Conservation (phyloP, 2,113 vertebrate genomes). For the Clinocottus analis region DNA sequence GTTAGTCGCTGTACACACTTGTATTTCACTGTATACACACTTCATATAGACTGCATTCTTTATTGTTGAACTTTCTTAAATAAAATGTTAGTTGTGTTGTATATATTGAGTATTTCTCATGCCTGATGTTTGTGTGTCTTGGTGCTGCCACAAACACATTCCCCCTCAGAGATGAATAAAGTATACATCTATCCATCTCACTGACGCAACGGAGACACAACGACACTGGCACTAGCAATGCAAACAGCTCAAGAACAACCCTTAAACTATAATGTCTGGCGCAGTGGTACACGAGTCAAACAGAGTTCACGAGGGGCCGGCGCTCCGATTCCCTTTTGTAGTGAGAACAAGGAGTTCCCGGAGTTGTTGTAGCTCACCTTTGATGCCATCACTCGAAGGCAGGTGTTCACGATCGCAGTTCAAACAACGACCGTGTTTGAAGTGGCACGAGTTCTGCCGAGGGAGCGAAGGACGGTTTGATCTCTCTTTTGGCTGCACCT, state of each 20-base stretch:
- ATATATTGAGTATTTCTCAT: too few species aligned
- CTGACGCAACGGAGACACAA: not conserved
- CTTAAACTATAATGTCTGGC: not conserved
- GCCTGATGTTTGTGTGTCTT: too few species aligned
- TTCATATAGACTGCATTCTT: too few species aligned
- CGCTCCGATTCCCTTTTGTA: conserved; percentile 52
- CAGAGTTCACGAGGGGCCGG: conserved; percentile 51
- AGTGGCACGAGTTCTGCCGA: conserved; percentile 53
- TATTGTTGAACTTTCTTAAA: too few species aligned
- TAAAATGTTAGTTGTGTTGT: too few species aligned
- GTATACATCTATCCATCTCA: too few species aligned
- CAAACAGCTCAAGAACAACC: not conserved
- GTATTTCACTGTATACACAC: too few species aligned
- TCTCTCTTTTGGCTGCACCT: conserved; percentile 60
- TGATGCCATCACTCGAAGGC: conserved; percentile 57
- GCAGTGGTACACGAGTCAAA: conserved; percentile 39
- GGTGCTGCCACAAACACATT: too few species aligned
- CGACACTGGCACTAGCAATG: not conserved
- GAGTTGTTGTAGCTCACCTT: conserved; percentile 55
- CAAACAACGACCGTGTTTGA: conserved; percentile 65
- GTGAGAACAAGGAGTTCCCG: conserved; percentile 47
- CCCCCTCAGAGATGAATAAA: too few species aligned
- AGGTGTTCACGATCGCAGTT: conserved; percentile 70
- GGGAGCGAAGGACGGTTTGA: conserved; percentile 56
- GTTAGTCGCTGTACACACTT: too few species aligned